Percentiles rank a stretch among this genome's conserved stretches.
Evolutionary conservation across 2,888 invertebrate species (phyloP).

Genomic region (Rhagonycha lutea): DNA sequence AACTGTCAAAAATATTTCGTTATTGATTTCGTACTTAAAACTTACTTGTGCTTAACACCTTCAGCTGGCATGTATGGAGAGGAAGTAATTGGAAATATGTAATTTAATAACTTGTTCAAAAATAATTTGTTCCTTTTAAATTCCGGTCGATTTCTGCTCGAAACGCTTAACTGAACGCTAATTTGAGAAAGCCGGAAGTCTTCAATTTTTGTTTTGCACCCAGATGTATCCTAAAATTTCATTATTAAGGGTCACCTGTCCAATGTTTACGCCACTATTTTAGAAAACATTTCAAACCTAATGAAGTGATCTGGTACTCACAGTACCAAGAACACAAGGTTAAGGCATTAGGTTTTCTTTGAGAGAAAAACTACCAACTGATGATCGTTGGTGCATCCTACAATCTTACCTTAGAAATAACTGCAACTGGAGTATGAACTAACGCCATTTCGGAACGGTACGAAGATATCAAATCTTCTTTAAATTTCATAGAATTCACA

Average conservation of each 20-base stretch:
- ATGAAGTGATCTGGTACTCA: no score
- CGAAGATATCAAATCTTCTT: slow-evolving; percentile 62
- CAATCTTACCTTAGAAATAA: slow-evolving; percentile 48
- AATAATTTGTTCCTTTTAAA: slow-evolving; percentile 49
- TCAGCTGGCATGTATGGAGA: slow-evolving; percentile 54
- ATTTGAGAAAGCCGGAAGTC: slow-evolving; percentile 44
- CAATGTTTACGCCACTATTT: no score
- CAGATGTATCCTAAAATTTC: slow-evolving; percentile 11
- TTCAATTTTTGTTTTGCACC: slow-evolving; percentile 37
- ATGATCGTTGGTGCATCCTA: neutral
- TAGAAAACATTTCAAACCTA: no score
- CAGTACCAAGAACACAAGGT: no score
- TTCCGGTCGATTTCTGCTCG: slow-evolving; percentile 43
- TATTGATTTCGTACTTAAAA: neutral
- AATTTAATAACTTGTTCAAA: slow-evolving; percentile 45
- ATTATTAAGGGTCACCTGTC: no score
- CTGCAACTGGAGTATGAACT: slow-evolving; percentile 63
- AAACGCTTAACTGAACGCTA: slow-evolving; percentile 48
- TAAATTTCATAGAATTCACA: slow-evolving; percentile 59
- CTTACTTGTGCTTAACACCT: slow-evolving; percentile 52
- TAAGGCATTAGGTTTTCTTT: slow-evolving; percentile 10
- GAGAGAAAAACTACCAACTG: neutral
- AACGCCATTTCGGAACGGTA: slow-evolving; percentile 55
- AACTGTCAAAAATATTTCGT: neutral
- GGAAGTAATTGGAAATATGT: slow-evolving; percentile 51